Percentiles rank a stretch among this genome's conserved stretches.
Evolutionary conservation across 2,888 invertebrate genomes (phyloP).

Genomic region (Tenodera sinensis): DNA sequence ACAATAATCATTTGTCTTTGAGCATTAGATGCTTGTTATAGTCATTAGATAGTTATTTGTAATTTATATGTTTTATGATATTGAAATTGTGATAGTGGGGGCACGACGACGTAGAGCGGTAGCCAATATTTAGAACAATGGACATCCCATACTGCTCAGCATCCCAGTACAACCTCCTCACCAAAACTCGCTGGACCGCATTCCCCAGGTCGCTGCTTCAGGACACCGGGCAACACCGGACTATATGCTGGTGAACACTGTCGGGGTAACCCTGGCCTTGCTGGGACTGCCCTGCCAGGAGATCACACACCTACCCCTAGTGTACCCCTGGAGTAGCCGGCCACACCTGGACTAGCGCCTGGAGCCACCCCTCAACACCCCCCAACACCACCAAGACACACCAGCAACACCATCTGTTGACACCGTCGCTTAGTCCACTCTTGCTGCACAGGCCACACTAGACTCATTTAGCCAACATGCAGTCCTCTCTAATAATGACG

Average conservation of each 20-base stretch:
- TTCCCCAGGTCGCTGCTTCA: background rate
- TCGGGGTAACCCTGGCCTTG: background rate
- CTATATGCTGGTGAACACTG: background rate
- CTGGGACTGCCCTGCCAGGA: no score
- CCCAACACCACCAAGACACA: background rate
- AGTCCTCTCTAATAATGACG: background rate
- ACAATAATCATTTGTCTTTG: no score
- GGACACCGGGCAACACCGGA: background rate
- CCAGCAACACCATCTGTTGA: background rate
- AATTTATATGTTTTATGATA: no score
- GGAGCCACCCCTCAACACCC: background rate
- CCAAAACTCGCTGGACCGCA: slow-evolving; percentile 10
- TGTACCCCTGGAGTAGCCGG: background rate
- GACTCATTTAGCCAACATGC: background rate
- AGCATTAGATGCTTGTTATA: no score
- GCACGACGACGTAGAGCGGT: background rate
- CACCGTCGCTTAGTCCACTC: background rate
- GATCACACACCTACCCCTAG: no score
- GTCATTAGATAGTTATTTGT: no score
- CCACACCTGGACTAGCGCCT: background rate
- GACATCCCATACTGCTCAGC: background rate
- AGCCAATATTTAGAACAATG: background rate
- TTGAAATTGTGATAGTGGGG: no score
- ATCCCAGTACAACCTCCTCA: background rate
- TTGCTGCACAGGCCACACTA: background rate